Evolutionary conservation across 2,113 vertebrate species (phyloP).

Genomic region (Tamias sibiricus): DNA sequence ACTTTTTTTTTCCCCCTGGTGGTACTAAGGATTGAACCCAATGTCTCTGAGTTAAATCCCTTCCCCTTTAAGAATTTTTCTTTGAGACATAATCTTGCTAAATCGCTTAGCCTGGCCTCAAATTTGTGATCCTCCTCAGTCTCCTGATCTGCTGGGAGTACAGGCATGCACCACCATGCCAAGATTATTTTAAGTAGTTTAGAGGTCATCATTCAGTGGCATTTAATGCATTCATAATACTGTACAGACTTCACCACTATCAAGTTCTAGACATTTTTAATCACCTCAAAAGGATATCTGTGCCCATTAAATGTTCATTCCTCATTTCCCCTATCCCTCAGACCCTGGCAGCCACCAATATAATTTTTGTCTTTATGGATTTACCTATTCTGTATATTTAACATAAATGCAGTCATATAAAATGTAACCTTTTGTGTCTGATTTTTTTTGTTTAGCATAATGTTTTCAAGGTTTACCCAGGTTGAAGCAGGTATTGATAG

Average conservation of each 20-base stretch:
- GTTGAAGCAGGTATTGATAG: background rate
- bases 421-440: background rate
- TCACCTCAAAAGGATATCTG: background rate
- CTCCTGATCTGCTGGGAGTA: background rate
- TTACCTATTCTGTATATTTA: background rate
- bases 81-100: too few relatives aligned
- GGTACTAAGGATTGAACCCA: too few relatives aligned
- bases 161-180: background rate
- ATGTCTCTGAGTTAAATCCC: too few relatives aligned
- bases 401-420: background rate
- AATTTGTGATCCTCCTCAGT: too few relatives aligned
- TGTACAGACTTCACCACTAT: background rate
- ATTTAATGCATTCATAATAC: background rate
- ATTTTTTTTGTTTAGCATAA: background rate
- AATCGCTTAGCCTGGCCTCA: too few relatives aligned
- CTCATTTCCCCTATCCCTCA: background rate
- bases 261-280: background rate
- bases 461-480: background rate
- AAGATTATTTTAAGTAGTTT: background rate
- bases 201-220: background rate
- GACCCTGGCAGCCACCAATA: background rate
- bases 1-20: background rate
- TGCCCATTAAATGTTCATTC: background rate
- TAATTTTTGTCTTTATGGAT: background rate
- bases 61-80: too few relatives aligned